Conservation (phyloP, 2,113 vertebrate genomes). For the Cephalopterus ornatus region DNA sequence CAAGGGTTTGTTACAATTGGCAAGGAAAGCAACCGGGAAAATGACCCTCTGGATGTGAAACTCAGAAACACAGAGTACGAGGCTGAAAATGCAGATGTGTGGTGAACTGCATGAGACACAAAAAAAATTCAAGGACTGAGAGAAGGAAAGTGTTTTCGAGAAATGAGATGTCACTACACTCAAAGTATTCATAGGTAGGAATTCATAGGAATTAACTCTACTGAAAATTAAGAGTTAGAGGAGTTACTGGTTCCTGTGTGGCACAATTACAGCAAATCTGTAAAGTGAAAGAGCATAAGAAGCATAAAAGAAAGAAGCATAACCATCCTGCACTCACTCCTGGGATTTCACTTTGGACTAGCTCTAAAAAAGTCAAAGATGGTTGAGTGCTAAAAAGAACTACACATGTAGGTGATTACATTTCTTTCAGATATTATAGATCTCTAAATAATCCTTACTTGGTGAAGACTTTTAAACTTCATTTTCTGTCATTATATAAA, state of each 20-base stretch:
- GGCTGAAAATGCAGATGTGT: rapidly evolving
- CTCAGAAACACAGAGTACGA: rapidly evolving
- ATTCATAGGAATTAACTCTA: neutral
- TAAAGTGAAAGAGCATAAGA: neutral
- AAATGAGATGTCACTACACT: neutral
- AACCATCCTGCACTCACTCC: rapidly evolving
- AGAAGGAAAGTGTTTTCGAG: neutral
- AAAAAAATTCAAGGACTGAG: neutral
- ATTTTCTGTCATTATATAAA: neutral
- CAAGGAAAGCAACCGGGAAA: neutral
- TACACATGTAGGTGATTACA: neutral
- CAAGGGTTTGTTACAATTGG: neutral
- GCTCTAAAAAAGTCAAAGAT: neutral
- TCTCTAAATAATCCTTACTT: neutral
- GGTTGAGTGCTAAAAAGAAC: too few relatives aligned
- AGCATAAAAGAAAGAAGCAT: too few relatives aligned
- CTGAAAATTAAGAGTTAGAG: neutral
- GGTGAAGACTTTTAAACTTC: neutral
- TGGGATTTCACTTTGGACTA: neutral
- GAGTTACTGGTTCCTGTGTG: neutral
- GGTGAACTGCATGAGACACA: neutral
- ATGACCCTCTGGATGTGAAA: neutral
- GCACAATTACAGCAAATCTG: neutral
- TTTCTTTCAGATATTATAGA: neutral
- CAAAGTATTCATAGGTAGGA: neutral